phyloP scores from a whole-genome alignment of 2,113 vertebrate species.

The Calypte anna region DNA sequence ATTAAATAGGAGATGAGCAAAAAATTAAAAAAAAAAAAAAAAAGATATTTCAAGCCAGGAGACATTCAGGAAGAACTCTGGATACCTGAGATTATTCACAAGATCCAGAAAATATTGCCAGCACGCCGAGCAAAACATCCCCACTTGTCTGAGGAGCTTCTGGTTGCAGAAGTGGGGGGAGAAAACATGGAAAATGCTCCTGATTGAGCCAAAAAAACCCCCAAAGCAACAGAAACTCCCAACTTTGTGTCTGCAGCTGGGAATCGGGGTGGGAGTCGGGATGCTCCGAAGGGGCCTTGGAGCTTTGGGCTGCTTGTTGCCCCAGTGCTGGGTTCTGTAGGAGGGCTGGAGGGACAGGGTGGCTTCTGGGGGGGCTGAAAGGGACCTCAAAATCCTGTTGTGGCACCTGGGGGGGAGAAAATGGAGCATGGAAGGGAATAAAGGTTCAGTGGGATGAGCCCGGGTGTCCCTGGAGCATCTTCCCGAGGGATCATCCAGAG shows the following conservation, averaged over 20 bases:
- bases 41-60: not conserved
- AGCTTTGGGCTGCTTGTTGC: not conserved
- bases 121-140: not conserved
- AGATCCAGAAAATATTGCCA: not conserved
- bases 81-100: not conserved
- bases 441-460: accelerated
- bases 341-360: not conserved
- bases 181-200: not conserved
- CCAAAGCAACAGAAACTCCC: not conserved
- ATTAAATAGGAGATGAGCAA: not conserved
- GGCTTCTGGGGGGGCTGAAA: not conserved
- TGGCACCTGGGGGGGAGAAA: not conserved
- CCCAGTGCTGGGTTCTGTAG: not conserved
- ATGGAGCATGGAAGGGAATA: accelerated
- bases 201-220: not conserved
- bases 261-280: not conserved
- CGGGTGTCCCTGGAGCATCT: not conserved
- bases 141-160: accelerated
- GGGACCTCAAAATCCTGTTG: accelerated
- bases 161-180: not conserved
- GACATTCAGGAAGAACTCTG: not conserved
- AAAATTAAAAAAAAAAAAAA: not conserved
- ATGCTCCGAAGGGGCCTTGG: accelerated
- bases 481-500: accelerated
- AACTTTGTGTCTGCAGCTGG: accelerated